A percentile compares a stretch with the other conserved stretches of the same genome.
phyloP scores from a whole-genome alignment of 2,888 invertebrate species.

The Parasteatoda lunata region DNA sequence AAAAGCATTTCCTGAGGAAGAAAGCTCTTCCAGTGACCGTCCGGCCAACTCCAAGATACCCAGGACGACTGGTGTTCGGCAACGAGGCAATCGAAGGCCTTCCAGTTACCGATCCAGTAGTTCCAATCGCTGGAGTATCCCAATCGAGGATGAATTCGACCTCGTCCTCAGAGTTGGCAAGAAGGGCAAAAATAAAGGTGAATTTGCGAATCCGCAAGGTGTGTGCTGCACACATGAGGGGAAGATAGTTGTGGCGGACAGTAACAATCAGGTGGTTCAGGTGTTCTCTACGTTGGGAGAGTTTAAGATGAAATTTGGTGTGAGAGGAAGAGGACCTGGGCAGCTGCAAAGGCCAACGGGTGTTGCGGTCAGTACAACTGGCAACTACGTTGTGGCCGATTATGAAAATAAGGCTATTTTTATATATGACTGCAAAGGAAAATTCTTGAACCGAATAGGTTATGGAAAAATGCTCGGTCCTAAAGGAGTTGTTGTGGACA shows the following conservation, averaged over 20 bases:
- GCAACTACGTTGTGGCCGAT: conserved; percentile 77
- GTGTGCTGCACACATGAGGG: conserved; percentile 74
- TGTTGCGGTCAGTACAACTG: conserved; percentile 75
- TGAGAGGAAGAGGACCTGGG: conserved; percentile 76
- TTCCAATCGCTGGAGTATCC: conserved; percentile 74
- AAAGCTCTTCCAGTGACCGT: conserved; percentile 72
- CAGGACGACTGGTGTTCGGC: conserved; percentile 73
- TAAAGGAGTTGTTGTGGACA: conserved; percentile 76
- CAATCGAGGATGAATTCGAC: conserved; percentile 77
- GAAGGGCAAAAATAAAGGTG: conserved; percentile 76
- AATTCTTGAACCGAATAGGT: conserved; percentile 76
- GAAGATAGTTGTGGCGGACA: conserved; percentile 76
- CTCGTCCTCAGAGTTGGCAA: conserved; percentile 76
- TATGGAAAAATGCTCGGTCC: conserved; percentile 77
- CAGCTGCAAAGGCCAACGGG: conserved; percentile 77
- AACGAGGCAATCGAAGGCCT: conserved; percentile 74
- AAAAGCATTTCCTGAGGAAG: conserved; percentile 72
- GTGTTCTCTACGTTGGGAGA: conserved; percentile 74
- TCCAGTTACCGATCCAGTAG: conserved; percentile 75
- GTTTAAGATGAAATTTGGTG: conserved; percentile 75
- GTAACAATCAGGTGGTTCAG: conserved; percentile 76
- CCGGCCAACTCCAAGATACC: conserved; percentile 73
- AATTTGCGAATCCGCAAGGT: conserved; percentile 78
- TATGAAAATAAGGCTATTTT: conserved; percentile 78
- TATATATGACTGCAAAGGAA: conserved; percentile 76